A percentile compares a stretch with the other conserved stretches of the same genome.
phyloP scores from a whole-genome alignment of 2,797 vertebrate species.

The Eremophila alpestris region DNA sequence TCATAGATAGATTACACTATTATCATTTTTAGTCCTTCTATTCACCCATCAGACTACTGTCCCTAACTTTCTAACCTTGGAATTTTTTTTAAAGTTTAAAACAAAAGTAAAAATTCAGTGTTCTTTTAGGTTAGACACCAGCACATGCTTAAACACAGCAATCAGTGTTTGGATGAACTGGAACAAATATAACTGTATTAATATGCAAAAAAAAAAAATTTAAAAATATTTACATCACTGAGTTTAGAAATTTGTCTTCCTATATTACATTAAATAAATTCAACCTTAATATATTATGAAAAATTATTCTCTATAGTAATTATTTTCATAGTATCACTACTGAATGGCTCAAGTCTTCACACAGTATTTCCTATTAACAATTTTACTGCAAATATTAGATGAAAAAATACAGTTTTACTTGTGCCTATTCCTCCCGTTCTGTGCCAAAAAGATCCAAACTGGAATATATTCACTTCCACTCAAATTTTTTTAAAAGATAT shows the following conservation, averaged over 20 bases:
- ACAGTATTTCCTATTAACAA: background rate
- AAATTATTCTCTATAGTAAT: background rate
- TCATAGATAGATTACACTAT: background rate
- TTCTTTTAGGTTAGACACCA: background rate
- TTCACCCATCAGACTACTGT: background rate
- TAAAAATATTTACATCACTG: background rate
- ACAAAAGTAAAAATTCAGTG: background rate
- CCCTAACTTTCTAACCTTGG: background rate
- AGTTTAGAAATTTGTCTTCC: background rate
- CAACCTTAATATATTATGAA: background rate
- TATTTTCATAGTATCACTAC: background rate
- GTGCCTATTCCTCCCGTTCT: background rate
- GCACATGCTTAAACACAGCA: background rate
- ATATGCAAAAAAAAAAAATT: background rate
- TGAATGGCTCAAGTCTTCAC: background rate
- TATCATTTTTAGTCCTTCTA: background rate
- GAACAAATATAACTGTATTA: background rate
- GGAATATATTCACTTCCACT: background rate
- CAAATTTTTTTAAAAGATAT: conserved; percentile 3
- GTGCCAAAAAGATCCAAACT: background rate
- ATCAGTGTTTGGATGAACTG: background rate
- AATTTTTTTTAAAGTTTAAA: background rate
- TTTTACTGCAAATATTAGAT: background rate
- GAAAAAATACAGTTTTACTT: background rate
- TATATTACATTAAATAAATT: background rate